Base-by-base conservation (phyloP, 2,888 invertebrate species). In the Ennomos fuscantarius region DNA sequence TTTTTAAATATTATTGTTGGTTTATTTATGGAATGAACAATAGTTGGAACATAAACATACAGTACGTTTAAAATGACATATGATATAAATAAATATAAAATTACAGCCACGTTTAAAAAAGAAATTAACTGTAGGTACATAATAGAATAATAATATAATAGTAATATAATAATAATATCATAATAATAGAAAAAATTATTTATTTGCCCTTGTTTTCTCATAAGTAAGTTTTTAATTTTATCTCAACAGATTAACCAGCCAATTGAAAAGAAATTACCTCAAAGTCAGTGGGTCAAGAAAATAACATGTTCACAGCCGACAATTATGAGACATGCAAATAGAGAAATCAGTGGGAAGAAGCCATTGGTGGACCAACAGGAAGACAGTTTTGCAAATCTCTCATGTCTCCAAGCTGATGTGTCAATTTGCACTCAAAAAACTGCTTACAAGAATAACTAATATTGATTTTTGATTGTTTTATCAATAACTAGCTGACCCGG, bases 401-500 rank as follows among this genome's bases (percentile, higher is more conserved):
- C 88, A 12, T 74, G 79, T 34, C 74, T 78, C 35, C 88, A 88
- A 65, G 88, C 89, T 49, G 87, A 89, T 63, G 63, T 89, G 1
- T 89, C 88, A 42, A 73, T 87, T 43, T 87, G 84, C 56, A 86
- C 78, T n/a, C 73, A 83, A 49, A 37, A 85, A 63, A 70, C 79
- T 57, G 86, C 86, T 51, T 77, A 78, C 57, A 76, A 78, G 54
- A 50, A 60, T 33, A 75, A 76, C 50, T 70, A 72, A 46, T 62
- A 61, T 24, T 24, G 6, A 24, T 42, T 44, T 15, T 8, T 45
- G 12, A 35, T 36, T 13, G 24, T 24, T 46, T 13, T 6, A 24
- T 24, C n/a, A n/a, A n/a, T n/a, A n/a, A n/a, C n/a, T n/a, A n/a
- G n/a, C n/a, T n/a, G n/a, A n/a, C n/a, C n/a, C n/a, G n/a, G n/a